These are phyloP conservation scores for Pseudachorutes palmiensis DNA, from an alignment of 1,140 invertebrate species.

Conservation along the genomic window DNA sequence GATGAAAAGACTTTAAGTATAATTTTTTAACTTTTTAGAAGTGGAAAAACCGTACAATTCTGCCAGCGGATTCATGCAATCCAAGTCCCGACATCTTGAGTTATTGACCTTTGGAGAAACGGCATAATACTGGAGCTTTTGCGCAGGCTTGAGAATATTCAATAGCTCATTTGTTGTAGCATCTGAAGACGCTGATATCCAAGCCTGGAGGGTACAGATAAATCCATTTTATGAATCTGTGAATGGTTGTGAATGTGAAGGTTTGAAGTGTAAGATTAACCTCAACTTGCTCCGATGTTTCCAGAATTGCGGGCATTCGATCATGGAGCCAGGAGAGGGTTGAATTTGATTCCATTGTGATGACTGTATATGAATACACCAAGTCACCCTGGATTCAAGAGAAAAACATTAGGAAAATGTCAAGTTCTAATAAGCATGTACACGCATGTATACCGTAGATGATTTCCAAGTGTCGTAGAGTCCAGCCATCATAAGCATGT, in stretches of 20 bases:
- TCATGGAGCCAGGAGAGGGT: constrained; percentile 66
- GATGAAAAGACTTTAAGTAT: too few species aligned
- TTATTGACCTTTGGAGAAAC: background rate
- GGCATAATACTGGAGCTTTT: constrained; percentile 54
- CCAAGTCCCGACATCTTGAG: constrained; percentile 40
- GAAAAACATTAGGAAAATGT: background rate
- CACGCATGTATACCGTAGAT: constrained; percentile 34
- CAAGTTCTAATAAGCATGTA: background rate
- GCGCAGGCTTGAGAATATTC: constrained; percentile 47
- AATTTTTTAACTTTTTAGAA: too few species aligned
- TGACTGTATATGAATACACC: constrained; percentile 65
- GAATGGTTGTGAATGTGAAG: background rate
- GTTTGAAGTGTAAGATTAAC: constrained; percentile 43
- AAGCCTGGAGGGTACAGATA: background rate
- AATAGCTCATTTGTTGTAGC: constrained; percentile 36
- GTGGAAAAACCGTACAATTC: too few species aligned
- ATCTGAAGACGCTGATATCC: constrained; percentile 1
- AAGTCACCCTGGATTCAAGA: constrained; percentile 45
- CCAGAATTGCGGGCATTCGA: constrained; percentile 67
- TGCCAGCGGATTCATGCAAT: constrained; percentile 54
- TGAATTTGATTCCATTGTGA: constrained; percentile 65
- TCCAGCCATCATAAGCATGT: constrained; percentile 64
- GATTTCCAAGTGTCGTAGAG: constrained; percentile 62
- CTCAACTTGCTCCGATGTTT: constrained; percentile 57
- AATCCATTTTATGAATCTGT: background rate